phyloP scores from a whole-genome alignment of 1,140 invertebrate genomes.

The Galendromus occidentalis region DNA sequence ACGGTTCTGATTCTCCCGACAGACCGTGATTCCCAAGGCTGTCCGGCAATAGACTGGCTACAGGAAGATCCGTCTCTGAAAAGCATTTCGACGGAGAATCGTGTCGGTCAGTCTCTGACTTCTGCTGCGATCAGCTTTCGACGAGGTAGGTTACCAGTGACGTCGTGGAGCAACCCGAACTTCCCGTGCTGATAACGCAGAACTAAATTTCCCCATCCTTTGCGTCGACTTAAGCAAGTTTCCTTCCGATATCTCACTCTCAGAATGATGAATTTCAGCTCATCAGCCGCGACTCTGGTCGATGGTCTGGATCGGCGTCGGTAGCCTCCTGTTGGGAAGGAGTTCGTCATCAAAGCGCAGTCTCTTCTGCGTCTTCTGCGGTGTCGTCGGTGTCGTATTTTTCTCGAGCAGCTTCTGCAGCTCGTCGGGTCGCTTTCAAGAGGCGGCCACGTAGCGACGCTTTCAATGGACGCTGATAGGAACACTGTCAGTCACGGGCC shows the following conservation, averaged over 20 bases:
- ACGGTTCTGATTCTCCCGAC: background rate
- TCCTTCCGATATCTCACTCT: no score
- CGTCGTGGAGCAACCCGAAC: background rate
- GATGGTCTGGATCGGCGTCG: background rate
- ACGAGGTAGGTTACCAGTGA: background rate
- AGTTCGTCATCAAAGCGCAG: background rate
- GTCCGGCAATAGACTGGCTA: constrained; percentile 8
- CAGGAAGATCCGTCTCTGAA: background rate
- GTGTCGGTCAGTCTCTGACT: background rate
- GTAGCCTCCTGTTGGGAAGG: background rate
- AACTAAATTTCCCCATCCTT: background rate
- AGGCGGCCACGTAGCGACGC: background rate
- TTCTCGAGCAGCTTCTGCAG: background rate
- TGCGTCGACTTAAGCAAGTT: background rate
- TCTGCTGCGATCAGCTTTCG: background rate
- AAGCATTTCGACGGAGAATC: background rate
- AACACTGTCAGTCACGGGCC: background rate
- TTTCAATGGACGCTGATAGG: background rate
- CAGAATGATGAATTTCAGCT: background rate
- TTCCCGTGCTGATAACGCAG: background rate
- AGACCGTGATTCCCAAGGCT: background rate
- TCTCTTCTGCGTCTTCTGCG: constrained; percentile 4
- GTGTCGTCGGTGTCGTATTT: background rate
- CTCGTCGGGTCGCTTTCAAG: background rate
- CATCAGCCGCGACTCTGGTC: background rate